A percentile compares a stretch with the other conserved stretches of the same genome.
phyloP scores from a whole-genome alignment of 2,113 vertebrate genomes.

The Podarcis raffonei region DNA sequence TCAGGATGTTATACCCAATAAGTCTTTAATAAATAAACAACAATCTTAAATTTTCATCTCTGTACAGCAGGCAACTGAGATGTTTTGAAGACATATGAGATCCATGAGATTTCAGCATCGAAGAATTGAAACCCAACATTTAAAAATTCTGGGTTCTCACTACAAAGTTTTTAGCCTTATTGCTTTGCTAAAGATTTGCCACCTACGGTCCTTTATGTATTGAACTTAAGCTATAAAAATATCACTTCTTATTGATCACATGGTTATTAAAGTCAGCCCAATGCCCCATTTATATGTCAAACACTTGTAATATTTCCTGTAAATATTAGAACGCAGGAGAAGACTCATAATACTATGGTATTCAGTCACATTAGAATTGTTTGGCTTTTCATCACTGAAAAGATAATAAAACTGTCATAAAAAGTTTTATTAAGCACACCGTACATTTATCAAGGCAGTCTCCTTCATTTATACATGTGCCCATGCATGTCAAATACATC shows the following conservation, averaged over 20 bases:
- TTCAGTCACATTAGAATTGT: slow-evolving; percentile 63
- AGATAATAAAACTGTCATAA: slow-evolving; percentile 68
- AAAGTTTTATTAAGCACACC: slow-evolving; percentile 63
- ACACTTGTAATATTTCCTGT: slow-evolving; percentile 83
- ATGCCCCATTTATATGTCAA: slow-evolving; percentile 95
- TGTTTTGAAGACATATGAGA: slow-evolving; percentile 36
- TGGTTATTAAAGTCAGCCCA: slow-evolving; percentile 97
- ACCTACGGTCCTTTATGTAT: slow-evolving; percentile 89
- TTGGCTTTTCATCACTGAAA: slow-evolving; percentile 61
- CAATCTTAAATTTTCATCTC: not conserved
- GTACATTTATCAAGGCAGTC: slow-evolving; percentile 49
- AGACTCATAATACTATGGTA: slow-evolving; percentile 63
- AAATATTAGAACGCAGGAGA: slow-evolving; percentile 77
- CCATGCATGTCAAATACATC: not conserved
- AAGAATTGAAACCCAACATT: slow-evolving; percentile 40
- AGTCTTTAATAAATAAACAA: slow-evolving; percentile 21
- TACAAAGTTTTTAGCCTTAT: slow-evolving; percentile 84
- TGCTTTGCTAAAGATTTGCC: slow-evolving; percentile 89
- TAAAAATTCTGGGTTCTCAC: slow-evolving; percentile 61
- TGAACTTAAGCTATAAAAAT: slow-evolving; percentile 94
- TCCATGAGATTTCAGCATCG: slow-evolving; percentile 43
- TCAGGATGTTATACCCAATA: slow-evolving; percentile 13
- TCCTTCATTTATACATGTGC: slow-evolving; percentile 44
- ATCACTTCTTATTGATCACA: slow-evolving; percentile 98
- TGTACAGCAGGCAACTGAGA: not conserved